Evolutionary conservation across 2,888 invertebrate species (phyloP), one percentile per base, ranked within the genome.

Genomic region (Apamea crenata): DNA sequence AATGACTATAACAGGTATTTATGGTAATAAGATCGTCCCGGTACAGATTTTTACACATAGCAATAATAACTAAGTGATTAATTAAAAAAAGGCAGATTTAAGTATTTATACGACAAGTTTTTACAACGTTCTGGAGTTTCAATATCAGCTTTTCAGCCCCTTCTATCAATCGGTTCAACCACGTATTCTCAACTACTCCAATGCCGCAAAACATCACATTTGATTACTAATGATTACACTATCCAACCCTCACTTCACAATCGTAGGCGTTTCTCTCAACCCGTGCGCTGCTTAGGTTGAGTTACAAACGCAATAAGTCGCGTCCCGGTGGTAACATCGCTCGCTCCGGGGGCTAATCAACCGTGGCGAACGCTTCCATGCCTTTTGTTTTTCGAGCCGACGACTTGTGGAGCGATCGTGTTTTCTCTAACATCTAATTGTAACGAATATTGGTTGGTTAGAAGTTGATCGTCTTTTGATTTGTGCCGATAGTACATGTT

Each of bases 331-430:
- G 82, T 85, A 90, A 91, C 88, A 88, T 89, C 87, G 91, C 83
- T 90, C 87, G 93, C 93, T 92, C 88, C 89, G 82, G 92, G 93
- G 92, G 89, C 91, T 92, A 92, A 92, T 93, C 92, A 93, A 90
- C 89, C 90, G 90, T 86, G 81, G 89, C 84, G 84, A 88, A 89
- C 88, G 82, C 86, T 89, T 88, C 91, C 89, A 88, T 88, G 88
- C 88, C 92, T 92, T 92, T 92, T 92, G 92, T 92, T 91, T 91
- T 90, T 90, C 80, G 81, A 85, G 85, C 90, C 91, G 91, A 90
- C 89, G 75, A 82, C 82, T 84, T 76, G 80, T 73, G 75, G 67
- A 76, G 36, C 65, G 65, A 61, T 78, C 85, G 75, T 47, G 50
- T 81, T 84, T 81, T 86, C 85, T 81, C 75, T 76, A 81, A 79